Conservation (phyloP, 1,140 invertebrate species). For the Fopius arisanus region DNA sequence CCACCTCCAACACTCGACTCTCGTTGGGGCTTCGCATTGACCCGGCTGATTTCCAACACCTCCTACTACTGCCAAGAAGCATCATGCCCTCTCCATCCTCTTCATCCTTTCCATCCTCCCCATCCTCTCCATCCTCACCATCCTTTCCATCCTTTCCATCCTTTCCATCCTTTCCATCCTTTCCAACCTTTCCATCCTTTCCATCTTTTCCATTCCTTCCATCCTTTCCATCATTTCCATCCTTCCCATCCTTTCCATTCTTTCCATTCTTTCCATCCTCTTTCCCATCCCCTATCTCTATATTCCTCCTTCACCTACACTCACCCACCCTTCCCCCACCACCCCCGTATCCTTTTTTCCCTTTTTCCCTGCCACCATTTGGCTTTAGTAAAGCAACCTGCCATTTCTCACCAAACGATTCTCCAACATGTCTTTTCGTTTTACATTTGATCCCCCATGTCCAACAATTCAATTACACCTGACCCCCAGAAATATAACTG, state of each 20-base stretch:
- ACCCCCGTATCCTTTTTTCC: too few species aligned
- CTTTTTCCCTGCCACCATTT: neutral
- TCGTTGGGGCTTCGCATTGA: conserved; percentile 39
- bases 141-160: neutral
- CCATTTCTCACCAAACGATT: conserved; percentile 9
- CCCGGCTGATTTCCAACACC: conserved; percentile 29
- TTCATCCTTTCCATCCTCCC: neutral
- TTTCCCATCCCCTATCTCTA: neutral
- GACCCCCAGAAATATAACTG: neutral
- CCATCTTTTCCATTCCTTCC: too few species aligned
- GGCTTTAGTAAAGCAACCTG: neutral
- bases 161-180: neutral
- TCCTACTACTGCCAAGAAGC: conserved; percentile 14
- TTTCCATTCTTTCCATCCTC: neutral
- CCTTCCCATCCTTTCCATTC: neutral
- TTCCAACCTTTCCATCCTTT: too few species aligned
- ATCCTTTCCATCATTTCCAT: too few species aligned
- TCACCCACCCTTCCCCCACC: too few species aligned
- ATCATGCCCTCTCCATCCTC: neutral
- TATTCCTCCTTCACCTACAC: too few species aligned
- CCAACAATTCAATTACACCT: conserved; percentile 5
- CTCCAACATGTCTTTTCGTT: conserved; percentile 6
- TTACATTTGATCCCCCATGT: conserved; percentile 9
- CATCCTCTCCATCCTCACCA: too few species aligned
- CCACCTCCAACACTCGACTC: conserved; percentile 31